Evolutionary conservation across 2,113 vertebrate genomes (phyloP), one percentile per base, ranked within the genome.

Genomic region (Coregonus clupeaformis): DNA sequence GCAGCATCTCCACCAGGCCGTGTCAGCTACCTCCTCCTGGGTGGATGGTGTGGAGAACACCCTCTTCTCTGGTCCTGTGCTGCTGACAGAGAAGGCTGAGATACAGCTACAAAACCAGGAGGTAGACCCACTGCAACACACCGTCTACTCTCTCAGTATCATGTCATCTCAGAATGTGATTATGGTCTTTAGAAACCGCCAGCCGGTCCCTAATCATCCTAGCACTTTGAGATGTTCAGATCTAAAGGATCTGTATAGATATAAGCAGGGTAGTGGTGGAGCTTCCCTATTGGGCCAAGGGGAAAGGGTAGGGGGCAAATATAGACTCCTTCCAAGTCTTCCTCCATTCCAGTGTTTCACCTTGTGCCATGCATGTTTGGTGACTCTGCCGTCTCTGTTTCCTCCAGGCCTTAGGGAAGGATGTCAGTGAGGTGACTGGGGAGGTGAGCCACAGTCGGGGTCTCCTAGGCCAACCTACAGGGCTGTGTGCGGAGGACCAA

Each of bases 1-100:
- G 59, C 94, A 94, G 82, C 96, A 94, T 81, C 83, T 98, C 2
- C 96, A 95, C 68, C 87, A 92, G 2, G 94, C 95, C 7, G 91
- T 95, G 30, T 90, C 93, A 9, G 93, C 94, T 6, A 92, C 95
- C 0, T 96, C 95, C 0, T 73, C 89, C 4, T 98, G 97, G 96
- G 79, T 98, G 75, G 95, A 98, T 83, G 89, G 90, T 1, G 93
- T 98, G 1, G 97, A 98, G 84, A 94, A 95, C 68, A 90, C 71
- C 1, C 85, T 96, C 6, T 94, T 97, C 85, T 92, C 94, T 60
- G 87, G 93, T 47, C 88, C 94, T 5, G 88, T 91, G 63, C 86
- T 95, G 20, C 80, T 94, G 63, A 92, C 93, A 24, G 95, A 96
- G 84, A 93, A 95, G 71, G 85, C 94, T 2, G 94, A 96, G 84